Base-by-base conservation (phyloP, 2,888 invertebrate species). In the Lasioglossum morio region DNA sequence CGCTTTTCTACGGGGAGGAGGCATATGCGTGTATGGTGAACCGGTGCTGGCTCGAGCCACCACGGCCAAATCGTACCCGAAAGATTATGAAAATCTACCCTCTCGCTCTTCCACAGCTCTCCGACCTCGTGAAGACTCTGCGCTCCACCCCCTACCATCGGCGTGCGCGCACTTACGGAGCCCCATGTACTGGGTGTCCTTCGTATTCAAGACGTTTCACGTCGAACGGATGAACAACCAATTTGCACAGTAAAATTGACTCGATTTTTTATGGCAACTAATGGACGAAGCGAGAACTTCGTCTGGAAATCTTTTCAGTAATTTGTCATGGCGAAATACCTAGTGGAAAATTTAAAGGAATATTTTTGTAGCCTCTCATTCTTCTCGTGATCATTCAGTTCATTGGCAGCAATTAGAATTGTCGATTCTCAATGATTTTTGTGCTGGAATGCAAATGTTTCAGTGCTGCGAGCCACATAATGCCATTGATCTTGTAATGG, bases 1-100 rank as follows among this genome's bases (percentile, higher is more conserved):
- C 82, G 89, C 82, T 88, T 86, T 89, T 89, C 88, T 84, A 81
- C 82, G 79, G 77, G 66, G 60, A 60, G 60, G 74, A 70, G 85
- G 84, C 88, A 88, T 88, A 88, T 87, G 83, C 81, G 88, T 80
- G 74, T 78, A 14, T 37, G 43, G 81, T 69, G 83, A 82, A 87
- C 84, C 87, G 87, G 79, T 86, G 83, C 48, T 73, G 69, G 78
- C 87, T 80, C 84, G 63, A 63, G 63, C 63, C 63, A 63, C 63
- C 63, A 63, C 77, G 77, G 81, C 87, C 86, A 66, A 85, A 85
- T 86, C 81, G 74, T 86, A 81, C 79, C 66, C 74, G 83, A 81
- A 83, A 88, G 88, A 88, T 87, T 88, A 85, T 81, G 79, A 88
- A 87, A 84, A 87, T 87, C 80, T 82, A 74, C 77, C 30, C 70